Evolutionary conservation across 2,797 vertebrate species (phyloP).

Genomic region (Graptemys geographica): DNA sequence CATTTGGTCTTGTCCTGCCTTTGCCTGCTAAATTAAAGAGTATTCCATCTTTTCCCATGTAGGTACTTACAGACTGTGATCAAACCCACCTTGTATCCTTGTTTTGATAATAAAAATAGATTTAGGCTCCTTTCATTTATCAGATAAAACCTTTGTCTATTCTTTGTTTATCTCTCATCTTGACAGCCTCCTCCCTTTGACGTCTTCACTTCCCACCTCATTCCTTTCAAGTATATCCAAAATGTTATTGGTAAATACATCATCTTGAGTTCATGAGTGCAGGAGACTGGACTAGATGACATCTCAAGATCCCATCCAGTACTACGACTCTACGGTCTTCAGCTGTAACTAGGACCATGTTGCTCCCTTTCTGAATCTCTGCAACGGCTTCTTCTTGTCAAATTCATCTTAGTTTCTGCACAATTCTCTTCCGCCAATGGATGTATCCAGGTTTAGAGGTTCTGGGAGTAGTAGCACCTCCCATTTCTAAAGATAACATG

Average conservation of each 20-base stretch:
- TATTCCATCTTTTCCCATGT: neutral
- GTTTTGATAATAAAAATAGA: constrained; percentile 7
- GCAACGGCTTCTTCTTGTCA: fast-evolving
- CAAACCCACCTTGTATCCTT: neutral
- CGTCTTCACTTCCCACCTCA: neutral
- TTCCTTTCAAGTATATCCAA: neutral
- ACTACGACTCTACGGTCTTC: neutral
- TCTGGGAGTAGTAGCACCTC: fast-evolving
- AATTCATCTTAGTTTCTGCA: fast-evolving
- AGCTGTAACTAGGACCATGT: neutral
- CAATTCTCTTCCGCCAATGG: neutral
- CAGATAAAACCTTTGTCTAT: neutral
- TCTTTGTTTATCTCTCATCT: neutral
- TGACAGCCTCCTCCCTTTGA: neutral
- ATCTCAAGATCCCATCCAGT: no score
- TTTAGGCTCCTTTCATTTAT: neutral
- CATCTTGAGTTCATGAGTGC: no score
- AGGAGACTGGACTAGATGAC: no score
- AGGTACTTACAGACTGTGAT: neutral
- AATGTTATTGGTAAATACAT: neutral
- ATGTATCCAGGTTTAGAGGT: fast-evolving
- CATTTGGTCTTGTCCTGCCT: neutral
- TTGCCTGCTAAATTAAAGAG: neutral
- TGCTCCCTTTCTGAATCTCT: neutral
- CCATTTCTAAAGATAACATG: neutral